Percentiles rank a stretch among this genome's conserved stretches.
Evolutionary conservation across 2,113 vertebrate species (phyloP).

Genomic region (Otus sunia): DNA sequence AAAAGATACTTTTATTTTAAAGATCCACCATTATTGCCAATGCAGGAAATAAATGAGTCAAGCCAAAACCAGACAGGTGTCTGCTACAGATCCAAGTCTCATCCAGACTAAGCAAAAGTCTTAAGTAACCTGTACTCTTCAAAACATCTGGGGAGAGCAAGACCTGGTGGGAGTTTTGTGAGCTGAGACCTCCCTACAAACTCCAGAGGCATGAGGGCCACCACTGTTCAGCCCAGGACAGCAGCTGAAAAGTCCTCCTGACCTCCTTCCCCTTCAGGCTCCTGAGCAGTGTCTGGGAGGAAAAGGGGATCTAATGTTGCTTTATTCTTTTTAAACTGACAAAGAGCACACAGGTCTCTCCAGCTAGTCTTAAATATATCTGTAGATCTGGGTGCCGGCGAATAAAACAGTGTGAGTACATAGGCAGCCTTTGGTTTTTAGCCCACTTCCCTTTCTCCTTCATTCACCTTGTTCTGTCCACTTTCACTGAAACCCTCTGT

Average conservation of each 20-base stretch:
- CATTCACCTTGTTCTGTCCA: background rate
- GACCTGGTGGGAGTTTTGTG: background rate
- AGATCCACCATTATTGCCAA: background rate
- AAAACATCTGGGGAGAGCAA: background rate
- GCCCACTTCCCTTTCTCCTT: background rate
- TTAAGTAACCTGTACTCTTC: background rate
- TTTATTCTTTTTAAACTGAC: background rate
- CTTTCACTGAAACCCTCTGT: background rate
- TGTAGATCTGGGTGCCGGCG: background rate
- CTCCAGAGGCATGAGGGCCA: background rate
- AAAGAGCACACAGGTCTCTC: background rate
- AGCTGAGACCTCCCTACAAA: background rate
- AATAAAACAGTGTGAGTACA: background rate
- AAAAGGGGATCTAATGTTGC: background rate
- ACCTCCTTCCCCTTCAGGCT: background rate
- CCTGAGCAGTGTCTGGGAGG: background rate
- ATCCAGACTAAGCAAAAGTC: background rate
- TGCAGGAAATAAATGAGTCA: background rate
- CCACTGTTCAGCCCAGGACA: background rate
- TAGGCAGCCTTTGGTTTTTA: background rate
- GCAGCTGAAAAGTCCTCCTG: background rate
- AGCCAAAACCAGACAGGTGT: background rate
- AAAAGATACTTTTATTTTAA: background rate
- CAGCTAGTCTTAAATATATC: background rate
- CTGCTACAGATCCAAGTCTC: background rate